Conservation (phyloP, 2,797 vertebrate species). For the Rhabdomys pumilio region DNA sequence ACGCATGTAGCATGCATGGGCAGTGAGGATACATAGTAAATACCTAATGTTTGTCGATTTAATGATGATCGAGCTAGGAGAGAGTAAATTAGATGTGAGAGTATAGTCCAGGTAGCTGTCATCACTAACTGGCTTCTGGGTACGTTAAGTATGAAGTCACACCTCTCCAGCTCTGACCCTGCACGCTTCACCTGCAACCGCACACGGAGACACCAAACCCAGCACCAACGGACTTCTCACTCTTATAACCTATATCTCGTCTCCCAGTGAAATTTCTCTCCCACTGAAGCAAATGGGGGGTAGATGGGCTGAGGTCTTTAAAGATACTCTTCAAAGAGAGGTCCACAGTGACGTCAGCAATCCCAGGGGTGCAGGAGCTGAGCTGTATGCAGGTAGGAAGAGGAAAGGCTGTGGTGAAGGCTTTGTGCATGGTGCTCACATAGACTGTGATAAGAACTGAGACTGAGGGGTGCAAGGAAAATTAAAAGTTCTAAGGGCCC, state of each 20-base stretch:
- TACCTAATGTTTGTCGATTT: neutral
- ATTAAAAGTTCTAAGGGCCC: neutral
- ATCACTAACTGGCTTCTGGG: neutral
- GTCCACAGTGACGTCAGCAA: neutral
- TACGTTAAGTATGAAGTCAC: neutral
- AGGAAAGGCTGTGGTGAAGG: neutral
- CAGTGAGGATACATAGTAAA: neutral
- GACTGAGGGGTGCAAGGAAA: neutral
- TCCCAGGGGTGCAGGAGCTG: neutral
- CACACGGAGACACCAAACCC: neutral
- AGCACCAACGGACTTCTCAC: neutral
- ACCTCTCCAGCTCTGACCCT: neutral
- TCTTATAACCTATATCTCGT: slow-evolving; percentile 30
- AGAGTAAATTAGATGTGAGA: neutral
- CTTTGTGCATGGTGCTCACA: neutral
- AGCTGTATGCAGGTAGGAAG: neutral
- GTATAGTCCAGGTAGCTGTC: neutral
- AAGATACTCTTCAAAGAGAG: slow-evolving; percentile 4
- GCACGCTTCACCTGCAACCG: neutral
- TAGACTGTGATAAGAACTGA: neutral
- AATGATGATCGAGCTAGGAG: neutral
- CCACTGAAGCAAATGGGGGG: slow-evolving; percentile 7
- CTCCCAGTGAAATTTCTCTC: neutral
- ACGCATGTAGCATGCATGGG: neutral
- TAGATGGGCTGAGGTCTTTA: neutral